phyloP scores from a whole-genome alignment of 2,888 invertebrate genomes.

The Argynnis bischoffii region DNA sequence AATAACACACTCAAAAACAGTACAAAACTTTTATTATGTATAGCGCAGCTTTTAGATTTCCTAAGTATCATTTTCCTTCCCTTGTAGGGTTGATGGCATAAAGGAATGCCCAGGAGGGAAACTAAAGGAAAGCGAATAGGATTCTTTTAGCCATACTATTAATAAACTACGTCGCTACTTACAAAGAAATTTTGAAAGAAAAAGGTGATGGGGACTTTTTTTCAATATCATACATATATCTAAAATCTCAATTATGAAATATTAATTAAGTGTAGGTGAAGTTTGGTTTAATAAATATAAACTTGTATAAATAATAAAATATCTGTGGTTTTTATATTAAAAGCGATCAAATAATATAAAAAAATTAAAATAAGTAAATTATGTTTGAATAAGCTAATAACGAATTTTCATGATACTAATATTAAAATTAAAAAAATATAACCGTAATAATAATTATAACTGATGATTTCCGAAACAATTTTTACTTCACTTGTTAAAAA shows the following conservation, averaged over 20 bases:
- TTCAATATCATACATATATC: too few relatives aligned
- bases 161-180: conserved; percentile 36
- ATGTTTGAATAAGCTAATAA: background rate
- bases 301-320: too few relatives aligned
- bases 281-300: too few relatives aligned
- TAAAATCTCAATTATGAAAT: too few relatives aligned
- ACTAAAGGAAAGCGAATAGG: conserved; percentile 34
- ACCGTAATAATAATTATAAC: too few relatives aligned
- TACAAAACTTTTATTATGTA: background rate
- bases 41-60: background rate
- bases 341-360: background rate
- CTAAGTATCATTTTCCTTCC: conserved; percentile 5
- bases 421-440: too few relatives aligned
- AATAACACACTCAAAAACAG: background rate
- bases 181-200: background rate
- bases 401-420: too few relatives aligned
- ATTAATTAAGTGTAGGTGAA: too few relatives aligned
- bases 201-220: too few relatives aligned
- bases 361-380: background rate
- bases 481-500: too few relatives aligned
- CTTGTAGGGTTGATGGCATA: conserved; percentile 10
- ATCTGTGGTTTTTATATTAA: background rate
- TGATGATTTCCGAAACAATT: too few relatives aligned
- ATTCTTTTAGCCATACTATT: conserved; percentile 37
- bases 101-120: conserved; percentile 38